These are phyloP conservation scores for Calcarius lapponicus DNA, from an alignment of 2,797 vertebrate species.

Conservation along the genomic window DNA sequence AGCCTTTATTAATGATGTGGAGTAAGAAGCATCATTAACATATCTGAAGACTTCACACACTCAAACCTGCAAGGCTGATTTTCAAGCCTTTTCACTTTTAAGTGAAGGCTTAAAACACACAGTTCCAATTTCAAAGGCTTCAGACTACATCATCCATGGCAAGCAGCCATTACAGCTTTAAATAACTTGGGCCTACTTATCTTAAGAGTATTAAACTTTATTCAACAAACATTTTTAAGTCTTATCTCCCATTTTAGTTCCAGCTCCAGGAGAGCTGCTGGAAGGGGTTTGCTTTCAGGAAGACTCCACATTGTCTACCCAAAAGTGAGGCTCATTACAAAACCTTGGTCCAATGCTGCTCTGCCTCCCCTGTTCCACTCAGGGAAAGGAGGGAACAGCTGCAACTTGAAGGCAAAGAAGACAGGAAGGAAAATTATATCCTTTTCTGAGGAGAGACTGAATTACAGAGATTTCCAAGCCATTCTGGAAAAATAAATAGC, in stretches of 20 bases:
- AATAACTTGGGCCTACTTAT: neutral
- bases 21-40: neutral
- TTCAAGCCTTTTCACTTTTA: too few relatives aligned
- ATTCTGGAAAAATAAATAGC: neutral
- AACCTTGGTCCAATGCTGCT: accelerated
- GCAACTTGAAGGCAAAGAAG: neutral
- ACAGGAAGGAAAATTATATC: neutral
- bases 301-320: accelerated
- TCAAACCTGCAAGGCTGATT: neutral
- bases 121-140: neutral
- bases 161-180: neutral
- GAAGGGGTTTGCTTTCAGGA: neutral
- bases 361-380: neutral
- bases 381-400: neutral
- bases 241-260: neutral
- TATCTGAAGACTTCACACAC: conserved; percentile 10
- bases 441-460: neutral
- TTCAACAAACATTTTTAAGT: neutral
- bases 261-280: neutral
- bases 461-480: neutral
- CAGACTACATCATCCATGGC: neutral
- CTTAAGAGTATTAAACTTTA: neutral
- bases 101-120: neutral
- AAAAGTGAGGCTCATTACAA: neutral
- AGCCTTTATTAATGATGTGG: neutral